A percentile compares a stretch with the other conserved stretches of the same genome.
Evolutionary conservation across 2,797 vertebrate genomes (phyloP).

Genomic region (Platalea minor): DNA sequence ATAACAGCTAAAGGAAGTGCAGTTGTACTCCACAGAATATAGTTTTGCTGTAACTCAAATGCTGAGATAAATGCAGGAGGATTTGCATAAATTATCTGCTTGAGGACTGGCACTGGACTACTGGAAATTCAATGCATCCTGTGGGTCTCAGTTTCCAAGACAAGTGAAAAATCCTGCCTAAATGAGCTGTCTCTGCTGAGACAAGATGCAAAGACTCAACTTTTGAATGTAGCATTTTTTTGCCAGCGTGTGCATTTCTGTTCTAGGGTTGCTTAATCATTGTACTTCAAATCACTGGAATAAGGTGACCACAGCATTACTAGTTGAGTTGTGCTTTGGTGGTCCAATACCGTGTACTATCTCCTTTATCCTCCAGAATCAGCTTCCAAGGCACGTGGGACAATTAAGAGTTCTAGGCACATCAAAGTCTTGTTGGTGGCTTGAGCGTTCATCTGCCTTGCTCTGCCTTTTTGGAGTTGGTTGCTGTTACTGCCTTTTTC

Average conservation of each 20-base stretch:
- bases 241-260: background rate
- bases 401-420: background rate
- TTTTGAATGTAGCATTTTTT: background rate
- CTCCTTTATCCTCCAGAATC: background rate
- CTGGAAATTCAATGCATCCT: background rate
- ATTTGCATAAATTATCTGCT: background rate
- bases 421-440: background rate
- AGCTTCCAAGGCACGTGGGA: background rate
- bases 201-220: background rate
- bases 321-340: background rate
- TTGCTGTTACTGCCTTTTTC: background rate
- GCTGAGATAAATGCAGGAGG: background rate
- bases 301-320: background rate
- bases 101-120: background rate
- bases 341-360: background rate
- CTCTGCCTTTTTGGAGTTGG: background rate
- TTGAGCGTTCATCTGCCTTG: background rate
- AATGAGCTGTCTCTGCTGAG: background rate
- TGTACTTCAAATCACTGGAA: background rate
- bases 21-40: background rate
- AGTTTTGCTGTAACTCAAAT: background rate
- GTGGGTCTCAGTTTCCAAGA: background rate
- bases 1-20: background rate
- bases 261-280: background rate
- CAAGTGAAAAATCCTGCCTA: background rate